phyloP scores from a whole-genome alignment of 2,113 vertebrate genomes.

The Nansenia antarctica region DNA sequence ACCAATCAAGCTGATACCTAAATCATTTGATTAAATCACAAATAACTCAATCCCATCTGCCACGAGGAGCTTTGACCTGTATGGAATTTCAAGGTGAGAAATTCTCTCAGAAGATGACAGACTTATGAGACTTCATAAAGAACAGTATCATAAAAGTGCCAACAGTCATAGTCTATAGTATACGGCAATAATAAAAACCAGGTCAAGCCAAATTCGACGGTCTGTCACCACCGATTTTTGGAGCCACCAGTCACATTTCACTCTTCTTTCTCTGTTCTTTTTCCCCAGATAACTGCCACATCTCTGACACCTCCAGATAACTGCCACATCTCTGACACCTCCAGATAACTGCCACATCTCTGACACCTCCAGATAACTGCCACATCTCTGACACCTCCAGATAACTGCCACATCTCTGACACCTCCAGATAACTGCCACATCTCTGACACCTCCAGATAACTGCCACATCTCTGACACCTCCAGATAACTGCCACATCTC shows the following conservation, averaged over 20 bases:
- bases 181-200: conserved; percentile 1
- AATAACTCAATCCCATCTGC: conserved; percentile 6
- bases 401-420: too few species aligned
- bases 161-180: not conserved
- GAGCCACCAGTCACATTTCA: not conserved
- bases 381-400: too few species aligned
- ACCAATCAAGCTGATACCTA: conserved; percentile 42
- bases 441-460: too few species aligned
- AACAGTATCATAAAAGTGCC: conserved; percentile 8
- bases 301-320: too few species aligned
- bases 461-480: too few species aligned
- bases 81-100: too few species aligned
- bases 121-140: not conserved
- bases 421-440: too few species aligned
- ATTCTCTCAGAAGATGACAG: not conserved
- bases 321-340: not conserved
- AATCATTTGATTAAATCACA: conserved; percentile 30
- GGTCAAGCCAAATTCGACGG: not conserved
- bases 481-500: too few species aligned
- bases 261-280: not conserved
- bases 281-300: not conserved
- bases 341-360: too few species aligned
- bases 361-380: too few species aligned
- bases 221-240: not conserved
- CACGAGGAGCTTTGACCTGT: not conserved